A percentile compares a stretch with the other conserved stretches of the same genome.
These are phyloP conservation scores for Chouioia cunea DNA, from an alignment of 2,888 invertebrate genomes.

Conservation along the genomic window DNA sequence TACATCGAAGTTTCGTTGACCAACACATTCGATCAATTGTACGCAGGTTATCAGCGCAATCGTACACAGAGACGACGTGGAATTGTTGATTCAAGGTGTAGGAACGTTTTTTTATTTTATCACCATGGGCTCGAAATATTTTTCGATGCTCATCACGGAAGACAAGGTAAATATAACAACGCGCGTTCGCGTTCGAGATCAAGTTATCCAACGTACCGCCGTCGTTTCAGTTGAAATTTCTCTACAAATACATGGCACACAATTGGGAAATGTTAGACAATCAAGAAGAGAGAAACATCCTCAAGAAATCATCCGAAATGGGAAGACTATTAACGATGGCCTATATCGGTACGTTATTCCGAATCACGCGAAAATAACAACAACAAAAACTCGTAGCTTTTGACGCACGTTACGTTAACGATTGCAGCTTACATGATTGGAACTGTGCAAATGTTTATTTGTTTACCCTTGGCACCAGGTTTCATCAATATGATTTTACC, in stretches of 20 bases:
- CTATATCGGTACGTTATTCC: slow-evolving; percentile 1
- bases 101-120: background rate
- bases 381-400: too few relatives aligned
- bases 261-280: background rate
- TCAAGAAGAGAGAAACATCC: background rate
- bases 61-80: background rate
- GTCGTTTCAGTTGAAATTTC: background rate
- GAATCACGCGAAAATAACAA: too few relatives aligned
- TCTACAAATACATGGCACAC: background rate
- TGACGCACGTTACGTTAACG: background rate
- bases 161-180: slow-evolving; percentile 14
- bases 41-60: background rate
- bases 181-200: too few relatives aligned
- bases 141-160: background rate
- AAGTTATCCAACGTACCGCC: too few relatives aligned
- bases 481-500: background rate
- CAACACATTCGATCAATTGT: too few relatives aligned
- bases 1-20: too few relatives aligned
- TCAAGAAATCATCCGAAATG: background rate
- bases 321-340: background rate
- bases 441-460: background rate
- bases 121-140: background rate
- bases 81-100: slow-evolving; percentile 3
- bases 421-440: background rate
- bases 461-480: background rate